Evolutionary conservation across 2,113 vertebrate species (phyloP), one percentile per base, ranked within the genome.

Genomic region (Neopipo cinnamomea): DNA sequence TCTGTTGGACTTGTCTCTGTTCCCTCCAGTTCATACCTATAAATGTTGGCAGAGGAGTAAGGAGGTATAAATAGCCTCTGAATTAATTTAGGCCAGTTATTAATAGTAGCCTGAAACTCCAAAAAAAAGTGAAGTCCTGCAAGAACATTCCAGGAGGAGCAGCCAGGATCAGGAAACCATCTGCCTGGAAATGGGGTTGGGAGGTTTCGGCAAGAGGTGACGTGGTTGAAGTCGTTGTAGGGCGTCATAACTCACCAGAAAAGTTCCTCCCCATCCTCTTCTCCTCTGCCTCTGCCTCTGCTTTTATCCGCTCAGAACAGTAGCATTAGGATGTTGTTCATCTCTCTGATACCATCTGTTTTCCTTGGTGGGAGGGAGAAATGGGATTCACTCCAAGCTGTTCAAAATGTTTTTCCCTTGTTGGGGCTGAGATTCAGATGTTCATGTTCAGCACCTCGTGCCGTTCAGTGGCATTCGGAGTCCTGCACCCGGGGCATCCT

Each of bases 281-380:
- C 47, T 58, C n/a, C 9, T 33, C 25, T 20, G 30, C 33, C 9
- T 33, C 25, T 20, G 30, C 33, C 93, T 37, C 74, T 22, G 89
- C 1, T 58, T 66, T 42, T 9, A 0, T 73, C 35, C 86, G 41
- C n/a, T 3, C 3, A 12, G 55, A 88, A 6, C 55, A 53, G 91
- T n/a, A 50, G 66, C 53, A 3, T 27, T 20, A 33, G 89, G 91
- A 78, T 91, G 71, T 91, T 95, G 94, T 88, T 96, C 90, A 65
- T 79, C 81, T 52, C 56, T 91, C 91, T 3, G 19, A 62, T 22
- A 47, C 90, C 94, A 94, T 96, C 96, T 97, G 94, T 31, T 94
- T 88, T 70, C 93, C 95, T 67, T 85, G 82, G 67, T 88, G 95
- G 85, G 91, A 95, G 93, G 93, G 81, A 95, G 90, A 18, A 7